Conservation (phyloP, 2,113 vertebrate species). For the Eurystomus gularis region DNA sequence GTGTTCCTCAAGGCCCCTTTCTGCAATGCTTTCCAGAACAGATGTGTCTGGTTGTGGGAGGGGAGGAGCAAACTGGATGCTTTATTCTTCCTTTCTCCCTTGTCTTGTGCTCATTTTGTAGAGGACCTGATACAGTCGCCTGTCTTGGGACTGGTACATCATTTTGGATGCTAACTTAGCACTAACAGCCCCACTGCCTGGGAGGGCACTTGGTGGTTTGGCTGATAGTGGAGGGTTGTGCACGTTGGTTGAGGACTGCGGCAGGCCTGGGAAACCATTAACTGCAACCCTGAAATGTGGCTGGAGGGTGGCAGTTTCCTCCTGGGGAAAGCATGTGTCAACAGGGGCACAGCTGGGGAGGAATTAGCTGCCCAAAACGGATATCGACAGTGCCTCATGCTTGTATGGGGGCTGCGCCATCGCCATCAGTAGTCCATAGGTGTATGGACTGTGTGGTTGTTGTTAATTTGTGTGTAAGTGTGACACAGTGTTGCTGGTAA, state of each 20-base stretch:
- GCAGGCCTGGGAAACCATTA: not conserved
- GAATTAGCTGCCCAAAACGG: not conserved
- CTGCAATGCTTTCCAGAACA: not conserved
- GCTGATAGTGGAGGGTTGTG: not conserved
- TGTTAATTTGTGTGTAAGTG: not conserved
- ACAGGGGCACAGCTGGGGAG: not conserved
- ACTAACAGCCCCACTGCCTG: not conserved
- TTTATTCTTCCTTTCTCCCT: not conserved
- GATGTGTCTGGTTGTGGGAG: not conserved
- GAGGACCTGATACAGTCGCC: not conserved
- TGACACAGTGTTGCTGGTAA: rapidly evolving
- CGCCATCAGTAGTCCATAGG: not conserved
- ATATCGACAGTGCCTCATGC: rapidly evolving
- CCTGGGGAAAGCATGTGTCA: not conserved
- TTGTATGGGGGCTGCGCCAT: not conserved
- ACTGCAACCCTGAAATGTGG: not conserved
- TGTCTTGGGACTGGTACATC: not conserved
- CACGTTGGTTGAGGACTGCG: not conserved
- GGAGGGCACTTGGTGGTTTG: not conserved
- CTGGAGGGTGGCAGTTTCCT: not conserved
- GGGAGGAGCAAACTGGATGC: not conserved
- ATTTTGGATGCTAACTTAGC: not conserved
- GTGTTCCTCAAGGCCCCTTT: not conserved
- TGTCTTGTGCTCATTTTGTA: not conserved
- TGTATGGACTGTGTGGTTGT: not conserved